Base-by-base conservation (phyloP, 2,888 invertebrate genomes). In the Nephrotoma flavescens region DNA sequence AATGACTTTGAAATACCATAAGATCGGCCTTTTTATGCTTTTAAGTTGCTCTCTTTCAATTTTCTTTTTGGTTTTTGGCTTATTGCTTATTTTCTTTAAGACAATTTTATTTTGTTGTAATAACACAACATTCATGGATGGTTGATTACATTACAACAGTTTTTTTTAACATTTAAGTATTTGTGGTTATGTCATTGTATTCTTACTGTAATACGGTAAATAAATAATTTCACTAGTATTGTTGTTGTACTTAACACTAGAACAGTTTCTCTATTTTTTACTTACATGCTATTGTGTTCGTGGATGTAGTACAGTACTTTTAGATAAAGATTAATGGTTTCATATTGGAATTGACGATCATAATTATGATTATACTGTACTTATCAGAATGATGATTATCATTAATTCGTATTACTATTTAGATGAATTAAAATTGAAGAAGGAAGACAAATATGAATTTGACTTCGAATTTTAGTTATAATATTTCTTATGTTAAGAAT, bases 11-110 rank as follows among this genome's bases (percentile, higher is more conserved):
- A 91, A 90, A 90, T 90, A 89, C 87, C 89, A 89, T 90, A 90
- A 90, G 89, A 89, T 89, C 90, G 90, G 90, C 91, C 91, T 91
- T 92, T 92, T 92, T 92, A 92, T 91, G 92, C 91, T 91, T 91
- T 90, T 31, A 45, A 47, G 31, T n/a, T 52, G 5, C 47, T 52
- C 47, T 52, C 47, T 52, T 42, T 85, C 42, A 42, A 42, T 42
- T 85, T 85, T 85, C 83, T 83, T 83, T 83, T 83, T 52, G 47
- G 47, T 52, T 52, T 52, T 52, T 52, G 47, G 47, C 47, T 52
- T 52, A 52, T 52, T 52, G 47, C 47, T 52, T 52, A 52, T 52
- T 52, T 52, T 52, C 47, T 52, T 52, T n/a, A 52, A 52, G 47
- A 52, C 47, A 52, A 52, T 52, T 52, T 52, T 52, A 52, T 83